Percentiles rank a stretch among this genome's conserved stretches.
phyloP scores from a whole-genome alignment of 2,797 vertebrate genomes.

The Staurois parvus region DNA sequence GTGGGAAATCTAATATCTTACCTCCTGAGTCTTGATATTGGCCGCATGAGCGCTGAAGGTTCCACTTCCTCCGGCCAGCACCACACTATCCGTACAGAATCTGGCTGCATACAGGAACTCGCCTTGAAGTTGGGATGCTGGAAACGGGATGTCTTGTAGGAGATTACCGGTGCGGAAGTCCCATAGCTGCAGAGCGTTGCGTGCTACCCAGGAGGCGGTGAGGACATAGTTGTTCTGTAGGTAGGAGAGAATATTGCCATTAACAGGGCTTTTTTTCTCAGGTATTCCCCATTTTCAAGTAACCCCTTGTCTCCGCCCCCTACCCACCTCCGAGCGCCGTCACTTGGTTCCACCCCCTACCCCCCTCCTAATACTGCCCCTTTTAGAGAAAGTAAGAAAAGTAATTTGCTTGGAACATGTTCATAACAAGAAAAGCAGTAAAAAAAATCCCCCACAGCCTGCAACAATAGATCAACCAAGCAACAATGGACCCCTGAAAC shows the following conservation, averaged over 20 bases:
- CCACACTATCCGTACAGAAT: conserved; percentile 46
- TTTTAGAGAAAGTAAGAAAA: no score
- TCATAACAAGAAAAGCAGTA: no score
- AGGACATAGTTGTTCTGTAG: conserved; percentile 58
- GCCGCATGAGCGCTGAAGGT: conserved; percentile 54
- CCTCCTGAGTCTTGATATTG: conserved; percentile 52
- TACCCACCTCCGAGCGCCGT: no score
- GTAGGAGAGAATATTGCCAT: background rate
- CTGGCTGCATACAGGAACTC: conserved; percentile 63
- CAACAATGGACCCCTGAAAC: no score
- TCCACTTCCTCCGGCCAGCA: conserved; percentile 63
- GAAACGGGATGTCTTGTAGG: conserved; percentile 62
- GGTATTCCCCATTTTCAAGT: no score
- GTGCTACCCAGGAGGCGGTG: conserved; percentile 63
- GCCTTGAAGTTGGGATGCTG: conserved; percentile 55
- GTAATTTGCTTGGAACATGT: no score
- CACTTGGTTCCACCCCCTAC: no score
- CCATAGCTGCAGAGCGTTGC: conserved; percentile 64
- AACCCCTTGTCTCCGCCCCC: no score
- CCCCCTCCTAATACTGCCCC: no score
- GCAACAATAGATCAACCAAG: no score
- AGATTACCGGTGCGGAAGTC: conserved; percentile 59
- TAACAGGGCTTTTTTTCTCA: background rate
- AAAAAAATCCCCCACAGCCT: no score
- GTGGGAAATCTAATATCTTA: background rate